phyloP scores from a whole-genome alignment of 2,888 invertebrate genomes.

The Microctonus hyperodae region DNA sequence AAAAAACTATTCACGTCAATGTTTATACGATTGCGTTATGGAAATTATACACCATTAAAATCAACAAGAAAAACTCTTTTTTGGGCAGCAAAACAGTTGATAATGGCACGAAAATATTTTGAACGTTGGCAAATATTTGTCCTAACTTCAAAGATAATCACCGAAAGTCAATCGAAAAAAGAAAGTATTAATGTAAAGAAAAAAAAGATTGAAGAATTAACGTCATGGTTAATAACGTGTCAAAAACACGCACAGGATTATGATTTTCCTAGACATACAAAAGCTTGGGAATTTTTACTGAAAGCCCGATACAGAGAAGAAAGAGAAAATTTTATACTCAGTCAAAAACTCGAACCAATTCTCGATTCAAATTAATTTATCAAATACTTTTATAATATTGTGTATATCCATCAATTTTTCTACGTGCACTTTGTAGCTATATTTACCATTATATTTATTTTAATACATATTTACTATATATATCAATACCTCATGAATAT shows the following conservation, averaged over 20 bases:
- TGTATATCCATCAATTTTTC: background rate
- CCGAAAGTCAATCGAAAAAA: slow-evolving; percentile 33
- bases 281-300: slow-evolving; percentile 64
- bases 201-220: slow-evolving; percentile 54
- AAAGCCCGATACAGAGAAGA: slow-evolving; percentile 67
- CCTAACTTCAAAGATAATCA: slow-evolving; percentile 35
- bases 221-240: slow-evolving; percentile 59
- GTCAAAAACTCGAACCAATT: slow-evolving; percentile 57
- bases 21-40: slow-evolving; percentile 30
- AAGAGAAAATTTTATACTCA: slow-evolving; percentile 64
- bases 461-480: no score
- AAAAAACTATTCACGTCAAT: slow-evolving; percentile 36
- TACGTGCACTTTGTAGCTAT: background rate
- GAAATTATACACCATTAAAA: slow-evolving; percentile 14
- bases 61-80: background rate
- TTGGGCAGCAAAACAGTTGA: slow-evolving; percentile 38
- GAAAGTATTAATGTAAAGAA: slow-evolving; percentile 51
- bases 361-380: background rate
- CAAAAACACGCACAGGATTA: slow-evolving; percentile 63
- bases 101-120: slow-evolving; percentile 43
- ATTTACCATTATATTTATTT: no score
- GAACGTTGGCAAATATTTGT: slow-evolving; percentile 45
- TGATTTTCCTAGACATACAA: slow-evolving; percentile 60
- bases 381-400: background rate
- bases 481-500: no score